Evolutionary conservation across 2,113 vertebrate genomes (phyloP).

Genomic region (Typhlomys cinereus): DNA sequence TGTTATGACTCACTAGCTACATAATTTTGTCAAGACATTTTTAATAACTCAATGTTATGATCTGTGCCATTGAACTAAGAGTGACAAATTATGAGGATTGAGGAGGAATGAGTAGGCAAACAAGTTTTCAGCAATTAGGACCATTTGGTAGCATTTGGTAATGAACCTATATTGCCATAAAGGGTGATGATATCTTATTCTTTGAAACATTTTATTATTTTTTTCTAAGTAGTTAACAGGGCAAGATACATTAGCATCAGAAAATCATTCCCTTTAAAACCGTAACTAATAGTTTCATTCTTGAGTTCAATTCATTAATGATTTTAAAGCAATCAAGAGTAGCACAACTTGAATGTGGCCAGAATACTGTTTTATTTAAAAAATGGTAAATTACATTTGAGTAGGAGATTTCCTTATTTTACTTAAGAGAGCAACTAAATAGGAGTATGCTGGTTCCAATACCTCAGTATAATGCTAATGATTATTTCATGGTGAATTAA

Average conservation of each 20-base stretch:
- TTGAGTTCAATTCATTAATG: slow-evolving; percentile 19
- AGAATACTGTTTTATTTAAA: slow-evolving; percentile 67
- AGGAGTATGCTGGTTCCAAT: slow-evolving; percentile 63
- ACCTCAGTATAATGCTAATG: slow-evolving; percentile 73
- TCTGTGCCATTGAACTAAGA: background rate
- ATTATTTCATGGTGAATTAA: slow-evolving; percentile 81
- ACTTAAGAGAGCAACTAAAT: slow-evolving; percentile 71
- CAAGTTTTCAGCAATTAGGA: background rate
- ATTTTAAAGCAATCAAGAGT: slow-evolving; percentile 62
- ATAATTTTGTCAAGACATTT: background rate
- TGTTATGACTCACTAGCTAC: background rate
- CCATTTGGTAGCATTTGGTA: background rate
- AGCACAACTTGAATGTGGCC: slow-evolving; percentile 59
- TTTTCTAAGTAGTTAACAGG: background rate
- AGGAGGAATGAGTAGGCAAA: background rate
- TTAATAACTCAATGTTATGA: background rate
- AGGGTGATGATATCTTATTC: background rate
- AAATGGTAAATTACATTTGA: slow-evolving; percentile 69
- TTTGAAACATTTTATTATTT: background rate
- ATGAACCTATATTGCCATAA: background rate
- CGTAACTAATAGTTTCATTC: slow-evolving; percentile 26
- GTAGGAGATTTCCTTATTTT: slow-evolving; percentile 65
- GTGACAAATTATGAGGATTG: background rate
- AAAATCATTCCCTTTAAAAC: background rate
- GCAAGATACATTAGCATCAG: background rate